Percentiles rank a stretch among this genome's conserved stretches.
Conservation (phyloP, 1,140 invertebrate species). For the Listronotus oregonensis region DNA sequence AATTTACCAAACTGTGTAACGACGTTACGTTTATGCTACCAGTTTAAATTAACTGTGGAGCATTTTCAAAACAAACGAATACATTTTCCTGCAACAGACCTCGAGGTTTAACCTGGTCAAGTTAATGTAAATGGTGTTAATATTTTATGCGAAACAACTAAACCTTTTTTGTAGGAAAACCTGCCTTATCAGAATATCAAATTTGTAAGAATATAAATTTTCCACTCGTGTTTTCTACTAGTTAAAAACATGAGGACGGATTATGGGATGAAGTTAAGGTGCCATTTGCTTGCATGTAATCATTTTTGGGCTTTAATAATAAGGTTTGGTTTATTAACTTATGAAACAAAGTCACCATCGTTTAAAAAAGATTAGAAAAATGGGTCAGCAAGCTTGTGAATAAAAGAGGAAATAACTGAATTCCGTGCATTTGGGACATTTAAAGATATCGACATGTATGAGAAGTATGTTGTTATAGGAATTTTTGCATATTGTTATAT, state of each 20-base stretch:
- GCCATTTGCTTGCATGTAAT: slow-evolving; percentile 18
- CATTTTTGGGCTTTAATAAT: slow-evolving; percentile 11
- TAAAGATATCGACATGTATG: too few species aligned
- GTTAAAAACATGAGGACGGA: slow-evolving; percentile 4
- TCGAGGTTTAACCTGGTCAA: neutral
- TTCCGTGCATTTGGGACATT: too few species aligned
- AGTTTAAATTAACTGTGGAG: too few species aligned
- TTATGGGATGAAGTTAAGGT: neutral
- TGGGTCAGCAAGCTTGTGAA: too few species aligned
- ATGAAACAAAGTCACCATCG: slow-evolving; percentile 8
- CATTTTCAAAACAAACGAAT: too few species aligned
- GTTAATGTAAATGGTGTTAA: slow-evolving; percentile 23
- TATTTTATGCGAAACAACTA: slow-evolving; percentile 20
- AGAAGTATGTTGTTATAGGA: too few species aligned
- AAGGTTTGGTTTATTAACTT: slow-evolving; percentile 14
- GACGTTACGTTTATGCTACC: too few species aligned
- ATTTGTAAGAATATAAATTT: slow-evolving; percentile 20
- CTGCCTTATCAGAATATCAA: slow-evolving; percentile 21
- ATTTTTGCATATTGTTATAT: too few species aligned
- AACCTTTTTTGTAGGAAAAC: slow-evolving; percentile 10
- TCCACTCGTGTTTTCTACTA: slow-evolving; percentile 18
- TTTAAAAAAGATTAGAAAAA: neutral
- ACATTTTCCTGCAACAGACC: too few species aligned
- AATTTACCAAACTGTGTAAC: too few species aligned
- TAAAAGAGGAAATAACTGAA: too few species aligned